phyloP scores from a whole-genome alignment of 2,113 vertebrate species.

The Pedetes capensis region DNA sequence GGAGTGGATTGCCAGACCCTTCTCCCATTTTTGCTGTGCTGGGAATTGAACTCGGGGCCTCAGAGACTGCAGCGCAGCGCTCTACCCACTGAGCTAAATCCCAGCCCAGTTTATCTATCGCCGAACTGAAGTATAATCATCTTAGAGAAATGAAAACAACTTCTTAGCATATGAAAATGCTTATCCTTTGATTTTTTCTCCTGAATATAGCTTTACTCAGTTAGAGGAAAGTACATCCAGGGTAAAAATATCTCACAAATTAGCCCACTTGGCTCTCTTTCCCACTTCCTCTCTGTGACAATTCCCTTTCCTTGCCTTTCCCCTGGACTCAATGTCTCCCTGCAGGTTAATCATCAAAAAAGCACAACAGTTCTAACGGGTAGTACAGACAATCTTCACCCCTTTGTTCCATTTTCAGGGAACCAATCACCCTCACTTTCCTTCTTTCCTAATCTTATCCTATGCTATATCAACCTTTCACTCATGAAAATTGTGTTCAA shows the following conservation, averaged over 20 bases:
- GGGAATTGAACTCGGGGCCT: too few species aligned
- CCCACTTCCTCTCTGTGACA: background rate
- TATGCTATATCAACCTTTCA: background rate
- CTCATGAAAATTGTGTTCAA: background rate
- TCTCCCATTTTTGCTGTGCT: too few species aligned
- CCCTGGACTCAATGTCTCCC: accelerated
- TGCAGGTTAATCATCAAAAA: too few species aligned
- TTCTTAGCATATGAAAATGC: constrained; percentile 24
- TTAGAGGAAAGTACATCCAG: background rate
- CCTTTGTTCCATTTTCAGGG: background rate
- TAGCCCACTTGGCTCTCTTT: background rate
- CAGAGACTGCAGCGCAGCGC: too few species aligned
- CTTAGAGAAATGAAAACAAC: background rate
- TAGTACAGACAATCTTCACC: too few species aligned
- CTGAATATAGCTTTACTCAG: background rate
- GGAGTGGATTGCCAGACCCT: too few species aligned
- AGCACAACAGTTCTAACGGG: accelerated
- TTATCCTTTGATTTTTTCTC: background rate
- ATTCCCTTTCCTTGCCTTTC: background rate
- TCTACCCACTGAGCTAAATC: too few species aligned
- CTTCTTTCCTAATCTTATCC: background rate
- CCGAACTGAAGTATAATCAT: background rate
- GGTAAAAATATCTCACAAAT: background rate
- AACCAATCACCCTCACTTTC: background rate
- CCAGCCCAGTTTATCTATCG: background rate